Evolutionary conservation across 2,888 invertebrate genomes (phyloP), one percentile per base, ranked within the genome.

Genomic region (Axea sp.): DNA sequence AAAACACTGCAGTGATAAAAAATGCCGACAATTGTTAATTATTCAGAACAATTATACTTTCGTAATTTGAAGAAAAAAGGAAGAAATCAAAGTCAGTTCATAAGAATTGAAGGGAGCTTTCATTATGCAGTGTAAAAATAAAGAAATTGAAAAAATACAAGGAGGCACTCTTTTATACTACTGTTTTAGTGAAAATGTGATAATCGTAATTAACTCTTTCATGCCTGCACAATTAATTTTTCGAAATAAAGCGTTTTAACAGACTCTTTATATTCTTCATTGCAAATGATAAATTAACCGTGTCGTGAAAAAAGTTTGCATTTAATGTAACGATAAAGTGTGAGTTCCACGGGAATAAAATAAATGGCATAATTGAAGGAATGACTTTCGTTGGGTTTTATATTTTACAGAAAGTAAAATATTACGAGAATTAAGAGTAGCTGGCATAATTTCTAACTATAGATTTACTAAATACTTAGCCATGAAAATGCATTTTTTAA

Each of bases 121-220:
- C 19, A 55, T 67, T 67, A 45, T 47, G 19, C 11, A 22, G 7
- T 3, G 15, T 6, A 14, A 43, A 64, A 53, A 53, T 37, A 45
- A 35, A 35, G 43, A 43, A 65, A 47, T 47, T 39, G 43, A 47
- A 30, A 12, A 37, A 67, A 51, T 31, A 43, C 35, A 51, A 24
- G 28, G 31, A 26, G 14, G 22, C 11, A 3, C 37, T 9, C 30
- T 31, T 64, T 64, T 51, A 39, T 60, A 6, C 14, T 3, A 7
- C 41, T 19, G 22, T 41, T 39, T 49, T 43, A 64, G 33, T 12
- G 17, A 57, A 57, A 43, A 55, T 43, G 59, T 59, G 35, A 68
- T 68, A 41, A 59, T 51, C 51, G 28, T 59, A 68, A 68, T 59
- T 68, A 68, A 68, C 41, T 39, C 19, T 59, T 59, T 59, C 51